Evolutionary conservation across 2,888 invertebrate genomes (phyloP).

Genomic region (Enchytraeus crypticus): DNA sequence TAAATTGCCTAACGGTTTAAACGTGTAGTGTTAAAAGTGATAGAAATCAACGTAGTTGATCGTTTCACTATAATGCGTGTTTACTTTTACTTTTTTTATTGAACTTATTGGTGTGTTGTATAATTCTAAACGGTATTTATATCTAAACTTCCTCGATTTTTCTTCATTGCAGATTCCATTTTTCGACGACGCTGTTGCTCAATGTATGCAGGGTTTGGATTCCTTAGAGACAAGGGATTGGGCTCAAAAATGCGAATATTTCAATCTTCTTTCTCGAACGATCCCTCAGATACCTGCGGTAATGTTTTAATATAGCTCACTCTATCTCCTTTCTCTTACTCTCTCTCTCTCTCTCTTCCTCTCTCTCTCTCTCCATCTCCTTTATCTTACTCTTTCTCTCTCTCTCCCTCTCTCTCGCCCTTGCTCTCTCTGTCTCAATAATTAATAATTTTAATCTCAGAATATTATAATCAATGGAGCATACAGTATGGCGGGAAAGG

Average conservation of each 20-base stretch:
- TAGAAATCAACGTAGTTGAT: no score
- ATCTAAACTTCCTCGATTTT: no score
- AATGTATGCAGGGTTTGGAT: constrained; percentile 84
- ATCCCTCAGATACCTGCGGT: constrained; percentile 83
- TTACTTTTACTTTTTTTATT: no score
- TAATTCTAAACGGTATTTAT: no score
- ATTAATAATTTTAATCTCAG: no score
- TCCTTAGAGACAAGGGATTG: constrained; percentile 84
- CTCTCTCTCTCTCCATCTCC: background rate
- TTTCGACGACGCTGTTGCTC: constrained; percentile 76
- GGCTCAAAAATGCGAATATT: constrained; percentile 78
- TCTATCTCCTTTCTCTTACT: background rate
- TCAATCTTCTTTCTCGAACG: constrained; percentile 71
- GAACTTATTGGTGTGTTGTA: no score
- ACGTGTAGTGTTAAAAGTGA: no score
- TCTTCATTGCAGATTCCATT: constrained; percentile 20
- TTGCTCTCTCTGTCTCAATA: background rate
- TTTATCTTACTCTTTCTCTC: background rate
- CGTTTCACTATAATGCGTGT: no score
- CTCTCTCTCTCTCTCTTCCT: background rate
- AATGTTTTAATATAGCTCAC: constrained; percentile 15
- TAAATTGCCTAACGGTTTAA: no score
- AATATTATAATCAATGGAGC: no score
- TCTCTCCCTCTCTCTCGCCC: background rate
- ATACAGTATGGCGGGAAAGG: no score